These are phyloP conservation scores for Sceliomorpha sp. DNA, from an alignment of 2,888 invertebrate species.

Conservation along the genomic window DNA sequence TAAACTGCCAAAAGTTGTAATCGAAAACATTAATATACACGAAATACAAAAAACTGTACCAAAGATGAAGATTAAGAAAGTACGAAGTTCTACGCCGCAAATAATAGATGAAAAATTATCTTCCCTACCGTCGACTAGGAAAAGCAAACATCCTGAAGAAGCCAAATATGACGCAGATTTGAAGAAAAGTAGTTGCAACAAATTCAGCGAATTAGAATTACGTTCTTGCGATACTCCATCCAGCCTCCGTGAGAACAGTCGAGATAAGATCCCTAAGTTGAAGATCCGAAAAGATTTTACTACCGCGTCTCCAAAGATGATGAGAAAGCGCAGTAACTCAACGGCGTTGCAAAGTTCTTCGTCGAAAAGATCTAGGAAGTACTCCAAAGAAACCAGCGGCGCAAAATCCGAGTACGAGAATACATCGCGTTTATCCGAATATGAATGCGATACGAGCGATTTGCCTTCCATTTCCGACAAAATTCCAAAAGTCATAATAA, in stretches of 20 bases:
- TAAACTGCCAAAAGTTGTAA: conserved; percentile 62
- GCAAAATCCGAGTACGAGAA: too few relatives aligned
- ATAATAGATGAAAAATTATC: conserved; percentile 40
- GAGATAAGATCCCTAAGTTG: conserved; percentile 62
- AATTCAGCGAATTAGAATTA: too few relatives aligned
- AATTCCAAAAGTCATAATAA: conserved; percentile 77
- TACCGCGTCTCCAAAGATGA: conserved; percentile 34
- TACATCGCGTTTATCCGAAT: conserved; percentile 24
- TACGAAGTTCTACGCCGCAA: conserved; percentile 48
- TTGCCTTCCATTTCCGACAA: conserved; percentile 62
- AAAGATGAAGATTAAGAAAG: conserved; percentile 69
- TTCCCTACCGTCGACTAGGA: not conserved
- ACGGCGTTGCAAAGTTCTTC: conserved; percentile 48
- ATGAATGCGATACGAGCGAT: conserved; percentile 42
- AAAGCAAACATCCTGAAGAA: too few relatives aligned
- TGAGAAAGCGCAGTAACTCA: conserved; percentile 45
- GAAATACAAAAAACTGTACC: conserved; percentile 64
- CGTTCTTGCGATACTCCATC: too few relatives aligned
- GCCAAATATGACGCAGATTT: conserved; percentile 15
- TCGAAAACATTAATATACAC: conserved; percentile 55
- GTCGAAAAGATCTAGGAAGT: conserved; percentile 43
- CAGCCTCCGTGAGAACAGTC: too few relatives aligned
- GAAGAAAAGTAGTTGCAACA: too few relatives aligned
- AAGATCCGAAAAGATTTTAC: conserved; percentile 61
- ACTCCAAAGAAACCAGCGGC: conserved; percentile 24